Evolutionary conservation across 2,888 invertebrate species (phyloP), one percentile per base, ranked within the genome.

Genomic region (Eristalinus sepulchralis): DNA sequence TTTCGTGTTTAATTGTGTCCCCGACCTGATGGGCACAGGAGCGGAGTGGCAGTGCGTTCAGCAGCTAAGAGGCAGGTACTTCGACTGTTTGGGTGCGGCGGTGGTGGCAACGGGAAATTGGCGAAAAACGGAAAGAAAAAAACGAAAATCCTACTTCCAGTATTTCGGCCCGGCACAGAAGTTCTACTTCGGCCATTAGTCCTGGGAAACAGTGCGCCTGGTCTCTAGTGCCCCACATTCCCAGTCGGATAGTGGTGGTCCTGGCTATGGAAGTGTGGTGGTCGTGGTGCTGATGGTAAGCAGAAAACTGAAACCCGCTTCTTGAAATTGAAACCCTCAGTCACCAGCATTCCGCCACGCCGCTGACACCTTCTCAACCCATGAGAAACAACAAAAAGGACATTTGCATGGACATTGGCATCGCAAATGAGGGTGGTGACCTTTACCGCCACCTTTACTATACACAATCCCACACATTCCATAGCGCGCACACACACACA

Each of bases 71-170:
- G 55, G 4, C 22, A 66, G 68, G 71, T 79, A 66, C 70, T 20
- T 17, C 53, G n/a, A 60, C 31, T 39, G 17, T 63, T 76, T 84
- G 85, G 85, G 85, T 68, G 85, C 84, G 81, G 84, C 82, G 82
- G 24, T n/a, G 22, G 36, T 55, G 31, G 67, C 59, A 31, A 33
- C 33, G 11, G 36, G 13, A n/a, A 36, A 24, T 34, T 34, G 34
- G 34, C 34, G 10, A 57, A 5, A 59, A 27, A 27, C 27, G 27
- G 27, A 27, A 27, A 27, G n/a, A n/a, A 57, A 17, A 73, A 33
- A 13, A 33, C 57, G 36, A 55, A 55, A 62, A 75, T 62, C 62
- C 39, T 66, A 66, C 71, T 80, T 76, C 55, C 39, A 27, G 47
- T n/a, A 47, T 1, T 17, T 47, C 17, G 47, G 39, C 39, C 72